These are phyloP conservation scores for Manis javanica DNA, from an alignment of 2,797 vertebrate genomes.

Conservation along the genomic window DNA sequence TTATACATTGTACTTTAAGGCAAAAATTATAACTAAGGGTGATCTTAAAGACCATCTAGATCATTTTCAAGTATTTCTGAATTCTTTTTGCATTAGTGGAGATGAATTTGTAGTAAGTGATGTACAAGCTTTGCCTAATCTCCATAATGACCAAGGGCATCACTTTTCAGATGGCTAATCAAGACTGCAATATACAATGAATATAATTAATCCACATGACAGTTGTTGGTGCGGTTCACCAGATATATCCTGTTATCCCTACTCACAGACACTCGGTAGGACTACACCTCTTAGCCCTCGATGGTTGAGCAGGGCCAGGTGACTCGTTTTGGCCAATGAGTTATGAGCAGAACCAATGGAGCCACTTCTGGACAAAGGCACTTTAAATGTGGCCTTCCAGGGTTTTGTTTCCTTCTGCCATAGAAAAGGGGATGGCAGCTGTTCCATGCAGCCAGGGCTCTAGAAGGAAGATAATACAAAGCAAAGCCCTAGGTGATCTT, in stretches of 20 bases:
- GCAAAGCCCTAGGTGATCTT: background rate
- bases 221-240: background rate
- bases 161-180: background rate
- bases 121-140: background rate
- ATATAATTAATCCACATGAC: background rate
- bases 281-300: background rate
- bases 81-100: constrained; percentile 8
- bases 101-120: constrained; percentile 12
- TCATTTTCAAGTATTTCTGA: constrained; percentile 39
- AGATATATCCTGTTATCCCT: background rate
- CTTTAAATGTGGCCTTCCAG: background rate
- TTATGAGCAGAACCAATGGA: background rate
- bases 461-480: background rate
- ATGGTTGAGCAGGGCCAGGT: background rate
- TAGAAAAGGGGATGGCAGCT: background rate
- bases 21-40: constrained; percentile 21
- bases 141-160: background rate
- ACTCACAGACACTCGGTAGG: background rate
- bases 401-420: constrained; percentile 33
- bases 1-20: constrained; percentile 27
- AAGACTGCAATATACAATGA: background rate
- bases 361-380: background rate
- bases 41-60: constrained; percentile 22
- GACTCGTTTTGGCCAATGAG: background rate
- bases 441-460: background rate